Evolutionary conservation across 1,140 invertebrate species (phyloP), one percentile per base, ranked within the genome.

Genomic region (Caenorhabditis latens): DNA sequence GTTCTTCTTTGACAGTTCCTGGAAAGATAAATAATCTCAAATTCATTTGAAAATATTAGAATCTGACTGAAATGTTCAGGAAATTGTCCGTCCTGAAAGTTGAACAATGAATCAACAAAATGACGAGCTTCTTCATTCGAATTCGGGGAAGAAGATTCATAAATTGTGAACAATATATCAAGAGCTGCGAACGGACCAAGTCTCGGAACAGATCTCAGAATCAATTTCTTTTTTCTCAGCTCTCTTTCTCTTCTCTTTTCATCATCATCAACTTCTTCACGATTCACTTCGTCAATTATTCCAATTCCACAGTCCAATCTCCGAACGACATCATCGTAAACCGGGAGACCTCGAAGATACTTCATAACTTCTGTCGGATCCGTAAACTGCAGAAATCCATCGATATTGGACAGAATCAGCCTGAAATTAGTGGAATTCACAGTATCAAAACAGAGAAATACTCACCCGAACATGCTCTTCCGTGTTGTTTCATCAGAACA

Each of bases 141-240:
- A 83, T 14, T 53, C 50, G 13, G 79, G 2, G 43, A 32, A 83
- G 14, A 0, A 46, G 11, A 19, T 32, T 48, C 14, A 48, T 83
- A 83, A n/a, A 83, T 83, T 13, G 43, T 53, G 43, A 32, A 48
- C 46, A 83, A n/a, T 50, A 83, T 19, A 24, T 83, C 79, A 21
- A 46, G 48, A 55, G 50, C 79, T 5, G 40, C 50, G 16, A 16
- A 46, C 43, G 43, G 19, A 8, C 24, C 40, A 48, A 55, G 43
- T 7, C 46, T n/a, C 8, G 53, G 40, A 61, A 84, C 32, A 14
- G 83, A 57, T 14, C 83, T n/a, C 9, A 84, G 32, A 61, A 84
- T 57, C 57, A 58, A 13, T 42, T 50, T 84, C 48, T 61, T 84
- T 61, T 50, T 84, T 32, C 5, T 16, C 32, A 57, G 7, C 11